phyloP scores from a whole-genome alignment of 2,113 vertebrate species.

The Scalopus aquaticus region DNA sequence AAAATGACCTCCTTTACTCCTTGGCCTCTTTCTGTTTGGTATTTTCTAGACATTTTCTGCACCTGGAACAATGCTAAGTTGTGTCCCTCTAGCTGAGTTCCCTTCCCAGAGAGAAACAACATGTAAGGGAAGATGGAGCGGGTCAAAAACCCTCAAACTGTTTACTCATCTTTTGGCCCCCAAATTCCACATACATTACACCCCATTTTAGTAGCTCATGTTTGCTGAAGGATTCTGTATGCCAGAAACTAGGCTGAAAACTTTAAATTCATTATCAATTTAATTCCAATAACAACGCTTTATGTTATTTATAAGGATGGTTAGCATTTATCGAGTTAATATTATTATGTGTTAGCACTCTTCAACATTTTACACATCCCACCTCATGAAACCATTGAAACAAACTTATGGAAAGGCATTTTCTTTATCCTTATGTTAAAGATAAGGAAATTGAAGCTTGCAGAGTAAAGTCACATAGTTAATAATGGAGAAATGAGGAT shows the following conservation, averaged over 20 bases:
- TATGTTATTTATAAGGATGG: not conserved
- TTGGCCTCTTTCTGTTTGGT: not conserved
- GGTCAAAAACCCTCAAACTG: not conserved
- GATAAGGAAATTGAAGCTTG: not conserved
- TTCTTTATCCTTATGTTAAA: not conserved
- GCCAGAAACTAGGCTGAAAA: not conserved
- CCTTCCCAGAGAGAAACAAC: not conserved
- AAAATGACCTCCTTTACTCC: not conserved
- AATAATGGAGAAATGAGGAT: not conserved
- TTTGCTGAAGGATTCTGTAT: not conserved
- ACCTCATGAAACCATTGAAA: slow-evolving; percentile 26
- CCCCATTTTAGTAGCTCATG: not conserved
- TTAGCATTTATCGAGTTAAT: not conserved
- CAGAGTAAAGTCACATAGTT: not conserved
- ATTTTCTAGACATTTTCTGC: not conserved
- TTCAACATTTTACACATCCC: not conserved
- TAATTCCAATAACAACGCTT: not conserved
- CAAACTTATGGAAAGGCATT: not conserved
- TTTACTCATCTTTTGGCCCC: not conserved
- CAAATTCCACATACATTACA: not conserved
- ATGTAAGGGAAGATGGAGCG: not conserved
- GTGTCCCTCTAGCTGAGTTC: not conserved
- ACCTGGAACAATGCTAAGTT: not conserved
- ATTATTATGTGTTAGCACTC: not conserved
- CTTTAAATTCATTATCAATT: not conserved